These are phyloP conservation scores for Trilocha varians DNA, from an alignment of 2,888 invertebrate species.

Conservation along the genomic window DNA sequence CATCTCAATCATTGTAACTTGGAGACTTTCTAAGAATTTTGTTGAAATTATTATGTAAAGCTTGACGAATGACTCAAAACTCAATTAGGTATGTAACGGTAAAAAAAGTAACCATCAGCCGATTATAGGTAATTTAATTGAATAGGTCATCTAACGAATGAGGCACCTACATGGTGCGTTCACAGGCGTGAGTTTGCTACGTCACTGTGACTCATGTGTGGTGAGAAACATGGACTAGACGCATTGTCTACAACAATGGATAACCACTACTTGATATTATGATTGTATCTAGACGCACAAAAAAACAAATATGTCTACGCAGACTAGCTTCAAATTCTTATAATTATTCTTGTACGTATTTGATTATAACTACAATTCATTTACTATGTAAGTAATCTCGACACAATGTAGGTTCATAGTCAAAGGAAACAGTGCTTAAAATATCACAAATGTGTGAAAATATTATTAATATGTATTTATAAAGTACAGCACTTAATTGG, in stretches of 20 bases:
- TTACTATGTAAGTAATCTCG: too few relatives aligned
- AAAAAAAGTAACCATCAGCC: slow-evolving; percentile 12
- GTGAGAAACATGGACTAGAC: slow-evolving; percentile 59
- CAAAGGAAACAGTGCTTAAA: too few relatives aligned
- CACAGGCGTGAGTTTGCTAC: slow-evolving; percentile 37
- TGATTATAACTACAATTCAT: too few relatives aligned
- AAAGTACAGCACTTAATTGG: too few relatives aligned
- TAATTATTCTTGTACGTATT: not conserved
- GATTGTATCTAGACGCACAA: slow-evolving; percentile 41
- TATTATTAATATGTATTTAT: too few relatives aligned
- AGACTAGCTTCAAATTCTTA: not conserved
- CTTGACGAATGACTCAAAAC: not conserved
- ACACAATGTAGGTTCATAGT: too few relatives aligned
- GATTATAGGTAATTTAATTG: slow-evolving; percentile 25
- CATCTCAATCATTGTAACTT: too few relatives aligned
- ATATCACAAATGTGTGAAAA: too few relatives aligned
- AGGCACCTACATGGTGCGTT: slow-evolving; percentile 39
- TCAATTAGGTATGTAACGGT: slow-evolving; percentile 3
- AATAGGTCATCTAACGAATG: slow-evolving; percentile 31
- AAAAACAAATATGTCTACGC: not conserved
- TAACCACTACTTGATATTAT: slow-evolving; percentile 52
- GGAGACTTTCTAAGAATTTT: not conserved
- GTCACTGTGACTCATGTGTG: slow-evolving; percentile 56
- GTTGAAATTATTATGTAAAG: not conserved
- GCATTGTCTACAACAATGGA: slow-evolving; percentile 65